Evolutionary conservation across 2,888 invertebrate species (phyloP).

Genomic region (Rhamphomyia laevipes): DNA sequence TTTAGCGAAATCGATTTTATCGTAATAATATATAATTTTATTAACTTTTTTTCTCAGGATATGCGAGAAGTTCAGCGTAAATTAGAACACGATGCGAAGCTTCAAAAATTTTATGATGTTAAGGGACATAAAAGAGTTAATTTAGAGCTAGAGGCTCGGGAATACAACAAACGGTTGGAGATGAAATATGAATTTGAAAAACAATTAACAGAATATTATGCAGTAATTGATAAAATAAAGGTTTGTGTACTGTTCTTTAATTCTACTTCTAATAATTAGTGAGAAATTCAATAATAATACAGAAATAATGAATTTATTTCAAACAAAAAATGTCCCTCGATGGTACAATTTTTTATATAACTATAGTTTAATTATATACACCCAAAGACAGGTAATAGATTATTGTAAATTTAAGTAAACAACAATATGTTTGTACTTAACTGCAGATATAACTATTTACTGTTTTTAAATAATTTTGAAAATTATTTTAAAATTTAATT

Average conservation of each 20-base stretch:
- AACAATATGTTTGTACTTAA: no score
- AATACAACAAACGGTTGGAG: slow-evolving; percentile 54
- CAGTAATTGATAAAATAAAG: slow-evolving; percentile 64
- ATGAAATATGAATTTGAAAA: slow-evolving; percentile 57
- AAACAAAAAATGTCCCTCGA: no score
- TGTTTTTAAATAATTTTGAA: no score
- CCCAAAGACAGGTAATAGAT: no score
- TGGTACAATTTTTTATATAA: no score
- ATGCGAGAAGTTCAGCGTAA: slow-evolving; percentile 53
- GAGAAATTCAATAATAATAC: background rate
- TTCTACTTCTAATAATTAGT: no score
- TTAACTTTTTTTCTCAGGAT: background rate
- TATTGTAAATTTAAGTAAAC: no score
- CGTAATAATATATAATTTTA: no score
- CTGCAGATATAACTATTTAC: no score
- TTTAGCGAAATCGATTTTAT: no score
- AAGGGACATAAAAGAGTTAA: slow-evolving; percentile 72
- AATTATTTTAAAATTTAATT: no score
- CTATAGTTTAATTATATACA: no score
- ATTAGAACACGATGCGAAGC: slow-evolving; percentile 71
- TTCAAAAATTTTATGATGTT: slow-evolving; percentile 73
- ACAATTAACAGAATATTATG: slow-evolving; percentile 58
- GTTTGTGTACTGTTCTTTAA: slow-evolving; percentile 27
- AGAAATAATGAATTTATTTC: background rate
- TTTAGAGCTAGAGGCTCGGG: slow-evolving; percentile 61